Conservation (phyloP, 2,888 invertebrate species). For the Drosophila merina region DNA sequence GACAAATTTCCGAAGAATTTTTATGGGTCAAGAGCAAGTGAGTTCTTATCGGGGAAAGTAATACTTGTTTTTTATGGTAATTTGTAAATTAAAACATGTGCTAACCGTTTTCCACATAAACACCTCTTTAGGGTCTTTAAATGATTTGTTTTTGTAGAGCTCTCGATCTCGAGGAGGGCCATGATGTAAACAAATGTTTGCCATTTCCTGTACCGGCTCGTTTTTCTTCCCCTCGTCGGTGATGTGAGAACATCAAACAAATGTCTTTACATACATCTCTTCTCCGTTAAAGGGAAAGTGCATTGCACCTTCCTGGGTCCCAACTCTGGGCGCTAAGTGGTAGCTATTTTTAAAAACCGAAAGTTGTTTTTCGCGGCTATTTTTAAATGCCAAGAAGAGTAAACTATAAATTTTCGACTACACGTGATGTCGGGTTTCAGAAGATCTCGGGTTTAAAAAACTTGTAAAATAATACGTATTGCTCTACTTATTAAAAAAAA, state of each 20-base stretch:
- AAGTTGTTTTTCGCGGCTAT: conserved; percentile 42
- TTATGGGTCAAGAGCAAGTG: conserved; percentile 4
- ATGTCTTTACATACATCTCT: conserved; percentile 22
- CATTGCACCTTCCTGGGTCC: conserved; percentile 62
- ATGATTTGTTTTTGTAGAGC: conserved; percentile 18
- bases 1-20: conserved; percentile 3
- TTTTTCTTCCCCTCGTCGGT: conserved; percentile 1
- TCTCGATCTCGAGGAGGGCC: neutral
- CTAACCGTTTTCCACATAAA: neutral
- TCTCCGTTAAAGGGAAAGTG: conserved; percentile 50
- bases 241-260: conserved; percentile 31
- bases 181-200: conserved; percentile 35
- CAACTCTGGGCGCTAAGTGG: conserved; percentile 43
- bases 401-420: conserved; percentile 25
- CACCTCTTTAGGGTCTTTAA: neutral
- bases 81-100: neutral
- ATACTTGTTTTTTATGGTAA: neutral
- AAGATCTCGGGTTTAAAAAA: no score
- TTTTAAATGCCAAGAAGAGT: conserved; percentile 22
- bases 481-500: conserved; percentile 6
- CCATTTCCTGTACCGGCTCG: conserved; percentile 42
- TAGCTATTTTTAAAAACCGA: conserved; percentile 61
- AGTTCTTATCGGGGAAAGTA: neutral
- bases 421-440: conserved; percentile 2
- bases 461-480: conserved; percentile 38